A percentile compares a stretch with the other conserved stretches of the same genome.
Evolutionary conservation across 2,113 vertebrate species (phyloP).

Genomic region (Osmerus eperlanus): DNA sequence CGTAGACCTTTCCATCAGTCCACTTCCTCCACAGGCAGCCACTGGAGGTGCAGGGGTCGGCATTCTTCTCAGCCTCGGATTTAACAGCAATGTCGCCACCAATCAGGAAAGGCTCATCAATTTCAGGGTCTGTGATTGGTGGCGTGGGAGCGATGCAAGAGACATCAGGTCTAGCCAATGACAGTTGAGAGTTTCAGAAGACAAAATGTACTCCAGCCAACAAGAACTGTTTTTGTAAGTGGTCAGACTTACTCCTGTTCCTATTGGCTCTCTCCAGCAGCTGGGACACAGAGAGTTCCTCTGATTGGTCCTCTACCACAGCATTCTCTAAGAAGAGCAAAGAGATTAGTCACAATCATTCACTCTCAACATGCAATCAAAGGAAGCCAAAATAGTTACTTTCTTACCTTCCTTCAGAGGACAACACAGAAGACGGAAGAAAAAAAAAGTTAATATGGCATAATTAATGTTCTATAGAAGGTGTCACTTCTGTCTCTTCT

Average conservation of each 20-base stretch:
- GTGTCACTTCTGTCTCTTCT: no score
- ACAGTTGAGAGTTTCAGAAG: neutral
- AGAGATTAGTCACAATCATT: no score
- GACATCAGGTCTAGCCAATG: neutral
- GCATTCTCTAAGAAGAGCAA: neutral
- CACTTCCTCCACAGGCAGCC: conserved; percentile 41
- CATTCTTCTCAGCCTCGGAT: conserved; percentile 14
- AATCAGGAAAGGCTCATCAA: conserved; percentile 33
- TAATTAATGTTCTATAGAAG: no score
- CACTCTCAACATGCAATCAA: neutral
- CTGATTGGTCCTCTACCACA: conserved; percentile 32
- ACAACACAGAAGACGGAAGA: neutral
- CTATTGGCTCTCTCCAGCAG: conserved; percentile 66
- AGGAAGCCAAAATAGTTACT: neutral
- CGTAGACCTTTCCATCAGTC: conserved; percentile 33
- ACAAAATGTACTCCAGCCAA: neutral
- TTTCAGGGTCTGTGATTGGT: conserved; percentile 23
- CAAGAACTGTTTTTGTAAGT: neutral
- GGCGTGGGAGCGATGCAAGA: no score
- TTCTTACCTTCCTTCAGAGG: neutral
- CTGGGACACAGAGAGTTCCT: conserved; percentile 55
- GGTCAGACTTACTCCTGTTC: conserved; percentile 37
- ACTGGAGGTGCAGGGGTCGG: conserved; percentile 39
- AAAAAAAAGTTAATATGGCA: neutral
- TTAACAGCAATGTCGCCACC: conserved; percentile 41